Evolutionary conservation across 2,888 invertebrate species (phyloP).

Genomic region (Ganaspis brasiliensis): DNA sequence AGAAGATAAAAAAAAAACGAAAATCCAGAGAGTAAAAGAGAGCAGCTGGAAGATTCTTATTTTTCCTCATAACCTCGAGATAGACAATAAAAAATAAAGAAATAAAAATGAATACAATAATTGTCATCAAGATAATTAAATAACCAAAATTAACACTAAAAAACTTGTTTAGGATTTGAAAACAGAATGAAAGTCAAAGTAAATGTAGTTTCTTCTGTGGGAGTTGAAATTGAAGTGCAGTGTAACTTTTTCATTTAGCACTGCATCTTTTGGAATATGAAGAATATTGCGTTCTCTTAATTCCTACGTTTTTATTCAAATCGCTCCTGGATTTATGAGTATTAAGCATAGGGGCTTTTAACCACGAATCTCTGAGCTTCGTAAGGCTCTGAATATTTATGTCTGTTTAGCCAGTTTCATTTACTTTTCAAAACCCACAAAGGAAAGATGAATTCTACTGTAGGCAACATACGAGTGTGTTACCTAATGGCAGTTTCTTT

Average conservation of each 20-base stretch:
- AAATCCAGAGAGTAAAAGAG: no score
- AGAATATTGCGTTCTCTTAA: slow-evolving; percentile 26
- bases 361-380: slow-evolving; percentile 61
- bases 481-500: slow-evolving; percentile 61
- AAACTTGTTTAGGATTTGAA: no score
- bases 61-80: background rate
- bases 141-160: no score
- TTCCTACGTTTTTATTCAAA: slow-evolving; percentile 22
- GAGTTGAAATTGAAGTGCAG: background rate
- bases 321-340: slow-evolving; percentile 62
- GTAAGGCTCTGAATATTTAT: slow-evolving; percentile 67
- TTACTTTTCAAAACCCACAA: slow-evolving; percentile 56
- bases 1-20: no score
- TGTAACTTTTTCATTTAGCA: background rate
- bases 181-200: background rate
- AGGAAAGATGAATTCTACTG: slow-evolving; percentile 51
- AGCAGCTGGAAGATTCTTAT: no score
- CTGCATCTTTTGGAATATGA: background rate
- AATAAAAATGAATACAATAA: background rate
- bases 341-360: slow-evolving; percentile 70
- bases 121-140: no score
- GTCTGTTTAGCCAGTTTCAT: slow-evolving; percentile 63
- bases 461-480: slow-evolving; percentile 56
- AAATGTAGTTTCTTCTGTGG: background rate
- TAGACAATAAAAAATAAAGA: background rate